Evolutionary conservation across 2,113 vertebrate species (phyloP).

Genomic region (Polyodon spathula): DNA sequence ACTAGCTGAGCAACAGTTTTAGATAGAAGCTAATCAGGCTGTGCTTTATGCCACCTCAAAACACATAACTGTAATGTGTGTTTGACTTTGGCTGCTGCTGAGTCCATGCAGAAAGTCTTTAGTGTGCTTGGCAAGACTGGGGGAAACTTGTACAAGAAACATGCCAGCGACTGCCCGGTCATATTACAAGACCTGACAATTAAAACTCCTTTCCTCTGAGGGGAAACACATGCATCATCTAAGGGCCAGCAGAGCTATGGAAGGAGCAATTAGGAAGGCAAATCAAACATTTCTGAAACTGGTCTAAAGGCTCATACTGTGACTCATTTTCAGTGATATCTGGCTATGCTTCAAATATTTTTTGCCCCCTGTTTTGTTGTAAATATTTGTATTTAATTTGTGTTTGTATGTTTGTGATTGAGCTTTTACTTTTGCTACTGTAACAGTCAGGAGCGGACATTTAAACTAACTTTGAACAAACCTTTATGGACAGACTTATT

Average conservation of each 20-base stretch:
- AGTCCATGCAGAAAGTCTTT: slow-evolving; percentile 5
- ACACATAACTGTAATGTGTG: slow-evolving; percentile 20
- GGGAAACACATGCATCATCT: not conserved
- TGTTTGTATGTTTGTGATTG: no score
- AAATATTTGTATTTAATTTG: no score
- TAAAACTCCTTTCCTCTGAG: not conserved
- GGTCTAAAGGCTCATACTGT: no score
- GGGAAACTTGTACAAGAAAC: slow-evolving; percentile 20
- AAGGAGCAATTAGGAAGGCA: not conserved
- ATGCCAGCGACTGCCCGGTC: not conserved
- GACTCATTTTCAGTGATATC: no score
- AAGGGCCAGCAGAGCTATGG: not conserved
- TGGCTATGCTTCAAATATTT: no score
- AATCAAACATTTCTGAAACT: slow-evolving; percentile 1
- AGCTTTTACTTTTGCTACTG: no score
- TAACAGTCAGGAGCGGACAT: no score
- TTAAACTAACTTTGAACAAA: no score
- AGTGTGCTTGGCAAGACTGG: not conserved
- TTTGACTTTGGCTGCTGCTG: slow-evolving; percentile 1
- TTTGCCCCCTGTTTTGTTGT: no score
- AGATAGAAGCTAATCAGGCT: slow-evolving; percentile 15
- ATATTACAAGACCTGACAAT: not conserved
- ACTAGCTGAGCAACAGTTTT: slow-evolving; percentile 20
- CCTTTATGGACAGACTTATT: no score
- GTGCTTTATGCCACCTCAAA: slow-evolving; percentile 17